Conservation (phyloP, 2,113 vertebrate species). For the Rattus rattus region DNA sequence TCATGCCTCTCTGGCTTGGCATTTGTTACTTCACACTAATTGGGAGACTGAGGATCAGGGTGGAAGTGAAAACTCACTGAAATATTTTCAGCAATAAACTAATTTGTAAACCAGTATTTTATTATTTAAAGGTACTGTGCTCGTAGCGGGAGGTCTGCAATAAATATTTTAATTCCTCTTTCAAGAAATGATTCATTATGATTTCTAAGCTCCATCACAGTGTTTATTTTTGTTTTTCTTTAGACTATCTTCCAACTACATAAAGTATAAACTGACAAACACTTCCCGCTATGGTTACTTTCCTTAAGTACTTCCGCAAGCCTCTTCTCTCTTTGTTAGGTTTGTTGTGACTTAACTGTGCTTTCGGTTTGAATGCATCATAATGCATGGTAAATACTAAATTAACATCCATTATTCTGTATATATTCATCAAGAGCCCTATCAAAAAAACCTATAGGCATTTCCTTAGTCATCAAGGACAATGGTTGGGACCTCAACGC, state of each 20-base stretch:
- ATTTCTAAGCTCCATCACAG: conserved; percentile 23
- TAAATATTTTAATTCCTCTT: conserved; percentile 5
- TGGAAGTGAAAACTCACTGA: neutral
- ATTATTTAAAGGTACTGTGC: neutral
- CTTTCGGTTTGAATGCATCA: neutral
- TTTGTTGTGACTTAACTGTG: neutral
- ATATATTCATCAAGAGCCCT: neutral
- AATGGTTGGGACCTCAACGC: neutral
- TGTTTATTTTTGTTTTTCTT: neutral
- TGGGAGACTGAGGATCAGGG: neutral
- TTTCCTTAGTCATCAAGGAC: conserved; percentile 1
- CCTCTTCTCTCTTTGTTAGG: neutral
- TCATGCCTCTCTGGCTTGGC: neutral
- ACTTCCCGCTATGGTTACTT: neutral
- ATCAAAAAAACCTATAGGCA: neutral
- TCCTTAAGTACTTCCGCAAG: neutral
- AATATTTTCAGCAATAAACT: neutral
- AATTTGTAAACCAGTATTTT: neutral
- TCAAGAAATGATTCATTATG: conserved; percentile 33
- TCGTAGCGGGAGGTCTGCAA: neutral
- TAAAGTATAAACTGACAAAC: neutral
- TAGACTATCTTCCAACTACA: neutral
- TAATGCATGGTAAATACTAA: neutral
- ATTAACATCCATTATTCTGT: neutral
- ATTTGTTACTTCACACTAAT: neutral